A percentile compares a stretch with the other conserved stretches of the same genome.
Evolutionary conservation across 2,797 vertebrate species (phyloP).

Genomic region (Siniperca undulata): DNA sequence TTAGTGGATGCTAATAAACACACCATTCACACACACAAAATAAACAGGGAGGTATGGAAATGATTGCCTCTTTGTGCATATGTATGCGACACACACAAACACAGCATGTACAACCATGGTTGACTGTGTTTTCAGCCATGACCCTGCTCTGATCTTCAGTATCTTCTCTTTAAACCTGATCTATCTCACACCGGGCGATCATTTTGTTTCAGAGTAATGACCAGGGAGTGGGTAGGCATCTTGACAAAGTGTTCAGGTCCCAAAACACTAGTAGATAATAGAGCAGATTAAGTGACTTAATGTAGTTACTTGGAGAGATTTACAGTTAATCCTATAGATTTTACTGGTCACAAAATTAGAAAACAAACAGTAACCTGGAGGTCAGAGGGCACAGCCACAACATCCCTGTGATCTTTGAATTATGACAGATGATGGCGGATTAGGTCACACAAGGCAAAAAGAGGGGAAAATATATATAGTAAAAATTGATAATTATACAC

Average conservation of each 20-base stretch:
- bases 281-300: not conserved
- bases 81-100: not conserved
- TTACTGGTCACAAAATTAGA: not conserved
- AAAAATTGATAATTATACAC: no score
- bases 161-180: constrained; percentile 58
- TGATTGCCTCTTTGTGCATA: not conserved
- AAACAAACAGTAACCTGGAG: not conserved
- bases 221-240: not conserved
- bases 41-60: not conserved
- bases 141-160: constrained; percentile 37
- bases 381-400: not conserved
- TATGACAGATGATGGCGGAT: not conserved
- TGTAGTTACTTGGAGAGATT: not conserved
- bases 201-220: constrained; percentile 36
- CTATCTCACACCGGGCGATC: constrained; percentile 34
- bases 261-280: not conserved
- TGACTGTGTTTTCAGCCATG: constrained; percentile 47
- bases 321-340: not conserved
- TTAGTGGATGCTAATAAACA: constrained; percentile 41
- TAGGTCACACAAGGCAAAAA: not conserved
- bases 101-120: constrained; percentile 1
- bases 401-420: not conserved
- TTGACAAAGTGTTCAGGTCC: constrained; percentile 26
- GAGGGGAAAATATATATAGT: not conserved
- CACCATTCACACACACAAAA: not conserved